These are phyloP conservation scores for Macrochelys suwanniensis DNA, from an alignment of 2,797 vertebrate genomes.

Conservation along the genomic window DNA sequence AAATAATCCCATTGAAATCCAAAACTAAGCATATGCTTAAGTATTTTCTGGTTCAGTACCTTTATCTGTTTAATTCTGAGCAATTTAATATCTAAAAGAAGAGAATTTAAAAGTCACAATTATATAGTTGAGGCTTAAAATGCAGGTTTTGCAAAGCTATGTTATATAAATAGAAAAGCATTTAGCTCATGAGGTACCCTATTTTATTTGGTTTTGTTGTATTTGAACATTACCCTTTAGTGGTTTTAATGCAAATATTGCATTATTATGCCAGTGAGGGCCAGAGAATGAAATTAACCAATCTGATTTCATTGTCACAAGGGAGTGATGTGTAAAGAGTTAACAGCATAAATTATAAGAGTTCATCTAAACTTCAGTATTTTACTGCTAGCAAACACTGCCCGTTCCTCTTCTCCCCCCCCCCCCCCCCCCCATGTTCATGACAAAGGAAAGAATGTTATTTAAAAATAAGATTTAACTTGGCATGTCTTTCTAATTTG, in stretches of 20 bases:
- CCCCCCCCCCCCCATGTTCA: accelerated
- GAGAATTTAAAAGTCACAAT: no score
- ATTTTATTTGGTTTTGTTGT: neutral
- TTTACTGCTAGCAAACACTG: accelerated
- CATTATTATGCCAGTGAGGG: accelerated
- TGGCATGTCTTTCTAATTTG: accelerated
- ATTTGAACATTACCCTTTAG: accelerated
- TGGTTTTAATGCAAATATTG: accelerated
- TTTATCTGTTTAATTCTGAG: neutral
- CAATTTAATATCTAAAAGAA: no score
- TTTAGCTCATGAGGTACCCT: no score
- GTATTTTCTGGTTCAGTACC: neutral
- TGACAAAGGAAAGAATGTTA: accelerated
- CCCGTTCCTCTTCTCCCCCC: no score
- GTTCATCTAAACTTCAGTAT: accelerated
- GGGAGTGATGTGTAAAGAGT: neutral
- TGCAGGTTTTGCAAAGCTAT: no score
- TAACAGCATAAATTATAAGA: neutral
- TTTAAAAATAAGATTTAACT: accelerated
- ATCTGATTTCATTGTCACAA: neutral
- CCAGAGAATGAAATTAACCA: neutral
- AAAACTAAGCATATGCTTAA: neutral
- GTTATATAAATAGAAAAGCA: no score
- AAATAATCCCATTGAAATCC: neutral
- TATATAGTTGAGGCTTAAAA: no score